Percentiles rank a stretch among this genome's conserved stretches.
Conservation (phyloP, 2,888 invertebrate genomes). For the Synanthedon formicaeformis region DNA sequence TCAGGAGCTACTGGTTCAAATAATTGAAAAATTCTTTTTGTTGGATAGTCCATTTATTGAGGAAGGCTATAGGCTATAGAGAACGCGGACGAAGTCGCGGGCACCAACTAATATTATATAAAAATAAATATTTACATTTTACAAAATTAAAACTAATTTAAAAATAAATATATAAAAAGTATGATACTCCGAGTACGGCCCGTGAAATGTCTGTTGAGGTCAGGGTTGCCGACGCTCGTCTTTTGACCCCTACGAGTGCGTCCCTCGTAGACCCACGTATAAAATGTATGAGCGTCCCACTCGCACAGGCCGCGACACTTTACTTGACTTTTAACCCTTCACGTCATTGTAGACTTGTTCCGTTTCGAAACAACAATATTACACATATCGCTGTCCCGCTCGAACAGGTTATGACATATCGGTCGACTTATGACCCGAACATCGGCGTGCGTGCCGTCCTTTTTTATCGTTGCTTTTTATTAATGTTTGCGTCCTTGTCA, state of each 20-base stretch:
- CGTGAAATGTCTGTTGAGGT: conserved; percentile 49
- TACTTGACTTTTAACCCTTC: conserved; percentile 66
- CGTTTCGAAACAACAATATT: conserved; percentile 28
- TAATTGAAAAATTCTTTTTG: no score
- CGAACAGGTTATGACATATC: conserved; percentile 69
- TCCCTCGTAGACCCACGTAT: conserved; percentile 29
- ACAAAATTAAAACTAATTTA: no score
- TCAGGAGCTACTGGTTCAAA: no score
- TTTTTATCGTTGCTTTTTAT: conserved; percentile 32
- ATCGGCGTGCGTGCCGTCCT: conserved; percentile 39
- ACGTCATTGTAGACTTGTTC: conserved; percentile 58
- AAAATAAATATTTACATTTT: no score
- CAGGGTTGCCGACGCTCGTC: conserved; percentile 67
- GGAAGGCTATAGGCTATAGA: no score
- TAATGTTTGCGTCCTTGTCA: conserved; percentile 40
- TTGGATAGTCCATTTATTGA: no score
- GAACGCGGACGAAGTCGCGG: no score
- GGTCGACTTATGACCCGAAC: conserved; percentile 62
- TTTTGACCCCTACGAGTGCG: conserved; percentile 52
- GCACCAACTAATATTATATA: no score
- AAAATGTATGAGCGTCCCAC: conserved; percentile 27
- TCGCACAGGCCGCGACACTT: conserved; percentile 63
- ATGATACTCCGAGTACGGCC: conserved; percentile 39
- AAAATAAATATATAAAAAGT: no score
- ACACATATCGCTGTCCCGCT: conserved; percentile 38